These are phyloP conservation scores for Hecatera dysodea DNA, from an alignment of 2,888 invertebrate genomes.

Conservation along the genomic window DNA sequence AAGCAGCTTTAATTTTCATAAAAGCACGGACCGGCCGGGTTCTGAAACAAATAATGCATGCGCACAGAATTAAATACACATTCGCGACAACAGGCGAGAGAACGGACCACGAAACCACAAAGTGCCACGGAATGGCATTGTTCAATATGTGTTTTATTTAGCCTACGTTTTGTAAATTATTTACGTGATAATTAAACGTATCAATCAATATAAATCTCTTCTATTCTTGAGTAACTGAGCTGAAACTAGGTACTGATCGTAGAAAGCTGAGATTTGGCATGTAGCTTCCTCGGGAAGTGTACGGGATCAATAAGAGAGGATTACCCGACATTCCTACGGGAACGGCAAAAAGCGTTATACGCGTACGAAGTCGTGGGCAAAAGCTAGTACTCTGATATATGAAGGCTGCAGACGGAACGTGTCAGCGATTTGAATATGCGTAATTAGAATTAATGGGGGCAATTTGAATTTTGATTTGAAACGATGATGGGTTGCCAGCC, in stretches of 20 bases:
- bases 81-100: slow-evolving; percentile 48
- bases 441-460: slow-evolving; percentile 58
- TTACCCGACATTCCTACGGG: too few relatives aligned
- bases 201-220: too few relatives aligned
- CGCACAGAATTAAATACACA: slow-evolving; percentile 64
- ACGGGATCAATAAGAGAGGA: too few relatives aligned
- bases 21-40: slow-evolving; percentile 38
- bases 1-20: slow-evolving; percentile 49
- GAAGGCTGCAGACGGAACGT: slow-evolving; percentile 40
- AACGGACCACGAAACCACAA: slow-evolving; percentile 46
- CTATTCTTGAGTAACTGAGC: too few relatives aligned
- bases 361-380: too few relatives aligned
- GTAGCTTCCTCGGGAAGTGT: too few relatives aligned
- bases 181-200: slow-evolving; percentile 42
- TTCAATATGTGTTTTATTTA: slow-evolving; percentile 52
- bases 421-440: slow-evolving; percentile 48
- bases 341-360: too few relatives aligned
- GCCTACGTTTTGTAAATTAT: slow-evolving; percentile 41
- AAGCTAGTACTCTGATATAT: too few relatives aligned
- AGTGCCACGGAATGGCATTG: slow-evolving; percentile 56
- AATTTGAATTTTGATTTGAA: slow-evolving; percentile 41
- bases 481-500: slow-evolving; percentile 38
- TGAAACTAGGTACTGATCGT: too few relatives aligned
- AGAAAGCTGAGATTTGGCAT: too few relatives aligned
- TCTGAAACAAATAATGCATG: slow-evolving; percentile 65